Evolutionary conservation across 2,888 invertebrate species (phyloP), one percentile per base, ranked within the genome.

Genomic region (Thera obeliscata): DNA sequence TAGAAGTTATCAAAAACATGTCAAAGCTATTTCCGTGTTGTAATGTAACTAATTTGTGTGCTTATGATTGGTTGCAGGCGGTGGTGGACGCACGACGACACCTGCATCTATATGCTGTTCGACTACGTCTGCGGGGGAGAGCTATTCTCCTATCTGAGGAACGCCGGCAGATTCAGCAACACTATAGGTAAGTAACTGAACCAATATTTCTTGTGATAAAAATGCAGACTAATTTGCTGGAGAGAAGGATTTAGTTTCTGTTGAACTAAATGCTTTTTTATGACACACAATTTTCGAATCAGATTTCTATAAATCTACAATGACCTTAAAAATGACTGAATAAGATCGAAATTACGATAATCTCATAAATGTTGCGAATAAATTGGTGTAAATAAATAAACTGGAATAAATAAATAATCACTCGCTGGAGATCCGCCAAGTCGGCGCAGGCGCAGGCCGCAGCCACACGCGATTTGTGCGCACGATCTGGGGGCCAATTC

Each of bases 61-160:
- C 54, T 72, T 69, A 71, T 75, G 56, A 64, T 79, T 66, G 73
- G 61, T 85, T 81, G 22, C 94, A 99, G 99, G 91, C 95, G 97
- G 81, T 98, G 98, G 97, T 97, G 97, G 85, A 96, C 97, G 80
- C 97, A 97, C 85, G 99, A 99, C 87, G 96, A 97, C 79, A 95
- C 96, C 64, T 97, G 97, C 86, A 96, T 99, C 72, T 99, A 99
- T 93, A 99, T 99, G 99, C 94, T 99, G 69, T 97, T 99, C 87
- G 99, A 99, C 88, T 99, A 98, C 89, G 97, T 99, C 2, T 98
- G 98, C 76, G 98, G 99, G 9, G 99, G 99, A 8, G 99, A 99
- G 89, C 95, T 99, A 38, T 99, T 99, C 91, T 98, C 98, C 7
- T 99, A 99, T 88, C 94, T 99, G 74, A 95, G 99, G 77, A 98